These are phyloP conservation scores for Sarcophaga caerulescens DNA, from an alignment of 2,888 invertebrate genomes.

Conservation along the genomic window DNA sequence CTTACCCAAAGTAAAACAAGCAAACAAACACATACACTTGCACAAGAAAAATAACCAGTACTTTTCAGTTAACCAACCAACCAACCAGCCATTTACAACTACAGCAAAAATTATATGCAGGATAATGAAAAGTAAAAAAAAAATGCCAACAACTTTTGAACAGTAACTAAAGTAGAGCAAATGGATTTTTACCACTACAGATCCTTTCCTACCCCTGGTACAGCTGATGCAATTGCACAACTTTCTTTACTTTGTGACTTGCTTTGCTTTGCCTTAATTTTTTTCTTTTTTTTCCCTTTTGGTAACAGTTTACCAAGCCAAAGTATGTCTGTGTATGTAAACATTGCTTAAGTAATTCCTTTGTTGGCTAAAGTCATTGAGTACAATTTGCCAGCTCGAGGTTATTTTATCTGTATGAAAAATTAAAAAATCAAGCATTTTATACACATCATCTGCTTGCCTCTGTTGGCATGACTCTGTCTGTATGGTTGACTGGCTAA, in stretches of 20 bases:
- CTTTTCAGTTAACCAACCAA: slow-evolving; percentile 6
- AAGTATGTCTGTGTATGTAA: slow-evolving; percentile 14
- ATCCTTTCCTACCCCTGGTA: not conserved
- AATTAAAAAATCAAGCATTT: slow-evolving; percentile 59
- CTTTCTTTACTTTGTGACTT: not conserved
- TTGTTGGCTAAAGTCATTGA: slow-evolving; percentile 66
- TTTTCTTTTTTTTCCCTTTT: not conserved
- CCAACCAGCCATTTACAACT: slow-evolving; percentile 38
- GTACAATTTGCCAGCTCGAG: slow-evolving; percentile 77
- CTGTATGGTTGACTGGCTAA: not conserved
- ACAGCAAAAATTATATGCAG: not conserved
- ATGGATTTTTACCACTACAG: slow-evolving; percentile 23
- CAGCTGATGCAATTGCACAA: slow-evolving; percentile 10
- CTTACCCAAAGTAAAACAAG: slow-evolving; percentile 38
- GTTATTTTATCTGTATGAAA: slow-evolving; percentile 72
- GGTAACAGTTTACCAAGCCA: slow-evolving; percentile 2
- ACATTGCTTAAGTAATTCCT: slow-evolving; percentile 59
- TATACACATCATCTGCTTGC: slow-evolving; percentile 52
- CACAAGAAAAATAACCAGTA: not conserved
- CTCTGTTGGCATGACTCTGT: not conserved
- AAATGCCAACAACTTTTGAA: slow-evolving; percentile 52
- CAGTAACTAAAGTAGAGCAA: slow-evolving; percentile 57
- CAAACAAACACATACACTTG: slow-evolving; percentile 38
- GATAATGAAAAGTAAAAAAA: slow-evolving; percentile 56
- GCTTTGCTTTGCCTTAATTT: too few species aligned